These are phyloP conservation scores for Eutolmus rufibarbis DNA, from an alignment of 2,888 invertebrate species.

Conservation along the genomic window DNA sequence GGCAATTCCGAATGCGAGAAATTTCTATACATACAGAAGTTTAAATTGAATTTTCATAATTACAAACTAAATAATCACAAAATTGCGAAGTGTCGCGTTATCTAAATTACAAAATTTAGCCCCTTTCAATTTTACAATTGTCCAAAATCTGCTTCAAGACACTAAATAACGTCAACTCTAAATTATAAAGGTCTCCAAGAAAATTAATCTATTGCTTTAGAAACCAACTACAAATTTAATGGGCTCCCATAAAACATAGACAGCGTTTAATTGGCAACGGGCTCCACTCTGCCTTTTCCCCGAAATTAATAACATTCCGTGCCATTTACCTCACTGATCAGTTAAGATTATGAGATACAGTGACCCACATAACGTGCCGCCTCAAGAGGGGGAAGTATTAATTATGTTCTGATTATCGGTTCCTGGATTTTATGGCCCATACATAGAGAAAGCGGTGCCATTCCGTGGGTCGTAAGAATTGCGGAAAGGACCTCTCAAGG, in stretches of 20 bases:
- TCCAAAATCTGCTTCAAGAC: background rate
- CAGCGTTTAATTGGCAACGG: background rate
- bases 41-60: background rate
- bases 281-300: background rate
- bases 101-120: background rate
- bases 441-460: background rate
- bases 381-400: background rate
- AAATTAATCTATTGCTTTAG: background rate
- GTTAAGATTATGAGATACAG: constrained; percentile 1
- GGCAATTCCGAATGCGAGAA: no score
- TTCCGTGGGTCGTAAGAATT: constrained; percentile 6
- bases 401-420: constrained; percentile 13
- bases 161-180: background rate
- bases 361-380: background rate
- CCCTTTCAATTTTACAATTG: background rate
- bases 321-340: constrained; percentile 3
- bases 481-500: background rate
- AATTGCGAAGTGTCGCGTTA: background rate
- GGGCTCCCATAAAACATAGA: background rate
- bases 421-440: constrained; percentile 10
- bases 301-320: background rate
- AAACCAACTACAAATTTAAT: background rate
- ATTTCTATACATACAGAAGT: no score
- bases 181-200: background rate
- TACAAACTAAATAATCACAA: background rate